phyloP scores from a whole-genome alignment of 2,113 vertebrate genomes.

The Ophiodon elongatus region DNA sequence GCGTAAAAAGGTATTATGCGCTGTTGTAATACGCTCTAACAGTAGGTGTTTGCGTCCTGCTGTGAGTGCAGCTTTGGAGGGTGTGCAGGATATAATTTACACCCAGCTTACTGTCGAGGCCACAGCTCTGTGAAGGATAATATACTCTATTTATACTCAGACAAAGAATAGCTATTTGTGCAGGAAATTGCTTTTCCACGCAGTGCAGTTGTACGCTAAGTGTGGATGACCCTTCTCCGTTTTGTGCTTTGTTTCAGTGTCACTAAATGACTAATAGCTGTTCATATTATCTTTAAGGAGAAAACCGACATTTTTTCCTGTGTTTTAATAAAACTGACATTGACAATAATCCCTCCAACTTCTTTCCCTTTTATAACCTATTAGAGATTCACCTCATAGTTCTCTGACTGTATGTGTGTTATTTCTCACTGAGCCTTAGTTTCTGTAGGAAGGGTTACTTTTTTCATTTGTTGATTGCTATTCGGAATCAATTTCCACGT shows the following conservation, averaged over 20 bases:
- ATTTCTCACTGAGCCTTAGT: not conserved
- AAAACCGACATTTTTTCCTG: not conserved
- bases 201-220: not conserved
- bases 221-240: not conserved
- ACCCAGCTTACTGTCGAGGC: not conserved
- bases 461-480: constrained; percentile 14
- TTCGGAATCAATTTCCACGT: constrained; percentile 34
- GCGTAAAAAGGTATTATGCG: not conserved
- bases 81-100: constrained; percentile 5
- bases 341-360: not conserved
- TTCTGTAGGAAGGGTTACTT: constrained; percentile 2
- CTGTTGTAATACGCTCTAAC: not conserved
- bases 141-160: constrained; percentile 10
- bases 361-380: not conserved
- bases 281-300: not conserved
- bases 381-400: constrained; percentile 4
- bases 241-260: not conserved
- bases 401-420: not conserved
- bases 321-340: not conserved
- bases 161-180: constrained; percentile 22
- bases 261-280: not conserved
- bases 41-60: constrained; percentile 15
- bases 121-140: not conserved
- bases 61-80: not conserved
- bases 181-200: constrained; percentile 17